These are phyloP conservation scores for Alosa sapidissima DNA, from an alignment of 2,797 vertebrate genomes.

Conservation along the genomic window DNA sequence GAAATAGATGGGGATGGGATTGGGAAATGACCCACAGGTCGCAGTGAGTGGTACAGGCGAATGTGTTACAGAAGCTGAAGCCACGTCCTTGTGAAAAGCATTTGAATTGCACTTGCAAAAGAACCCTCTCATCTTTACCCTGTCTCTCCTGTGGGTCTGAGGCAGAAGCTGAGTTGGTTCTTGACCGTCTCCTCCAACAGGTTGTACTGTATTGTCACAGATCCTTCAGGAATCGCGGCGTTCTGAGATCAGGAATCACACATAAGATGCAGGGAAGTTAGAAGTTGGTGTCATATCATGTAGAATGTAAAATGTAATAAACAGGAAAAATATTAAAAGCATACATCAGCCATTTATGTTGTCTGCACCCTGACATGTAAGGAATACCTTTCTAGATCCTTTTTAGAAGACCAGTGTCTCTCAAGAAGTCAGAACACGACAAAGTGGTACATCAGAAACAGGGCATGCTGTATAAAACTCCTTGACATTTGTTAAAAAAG, in stretches of 20 bases:
- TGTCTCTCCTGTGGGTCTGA: conserved; percentile 62
- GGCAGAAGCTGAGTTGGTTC: conserved; percentile 67
- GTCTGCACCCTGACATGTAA: neutral
- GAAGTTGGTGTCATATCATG: neutral
- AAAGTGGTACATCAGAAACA: no score
- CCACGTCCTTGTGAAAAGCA: no score
- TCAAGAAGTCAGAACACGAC: no score
- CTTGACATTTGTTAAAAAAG: no score
- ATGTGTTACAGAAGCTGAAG: no score
- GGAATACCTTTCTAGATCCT: no score
- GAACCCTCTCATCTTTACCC: conserved; percentile 55
- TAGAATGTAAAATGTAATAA: neutral
- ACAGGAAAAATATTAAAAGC: neutral
- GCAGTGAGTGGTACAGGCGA: no score
- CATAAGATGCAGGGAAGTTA: neutral
- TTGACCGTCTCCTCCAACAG: conserved; percentile 67
- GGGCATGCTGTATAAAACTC: no score
- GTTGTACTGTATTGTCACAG: conserved; percentile 69
- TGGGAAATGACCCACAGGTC: no score
- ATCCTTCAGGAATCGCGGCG: conserved; percentile 58
- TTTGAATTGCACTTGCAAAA: neutral
- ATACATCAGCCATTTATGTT: neutral
- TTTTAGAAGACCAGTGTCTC: no score
- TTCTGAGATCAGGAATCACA: conserved; percentile 55
- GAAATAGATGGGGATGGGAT: no score